Evolutionary conservation across 1,140 invertebrate genomes (phyloP), one percentile per base, ranked within the genome.

Genomic region (Drosophila saltans): DNA sequence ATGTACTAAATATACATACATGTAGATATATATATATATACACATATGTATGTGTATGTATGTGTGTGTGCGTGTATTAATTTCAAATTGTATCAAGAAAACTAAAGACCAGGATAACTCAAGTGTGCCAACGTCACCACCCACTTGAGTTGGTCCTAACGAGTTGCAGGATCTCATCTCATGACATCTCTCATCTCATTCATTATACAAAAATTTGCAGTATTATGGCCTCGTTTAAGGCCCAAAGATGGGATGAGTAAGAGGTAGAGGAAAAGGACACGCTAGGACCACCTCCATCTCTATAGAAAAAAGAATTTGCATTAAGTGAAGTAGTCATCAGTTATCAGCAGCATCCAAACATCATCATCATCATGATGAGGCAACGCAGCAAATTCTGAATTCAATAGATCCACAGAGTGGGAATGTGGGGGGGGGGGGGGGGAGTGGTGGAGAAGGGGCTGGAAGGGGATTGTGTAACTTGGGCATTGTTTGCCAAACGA

Each of bases 261-360:
- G 33, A 7, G 4, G 0, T 26, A 7, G 6, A 39, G 56, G 30
- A 10, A 39, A 59, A 39, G 57, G 57, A 39, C 21, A 59, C 4
- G 8, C n/a, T 30, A 57, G 56, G 30, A 39, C 2, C 26, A 63
- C 59, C 21, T 16, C 45, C 33, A 5, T 9, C 2, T 9, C 41
- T 57, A 60, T 11, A 48, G 43, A 8, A 9, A 30, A 66, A 62
- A 69, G 84, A 89, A 89, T 89, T 89, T 89, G 85, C 84, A 89
- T 89, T 89, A 89, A 84, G 85, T 89, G 84, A 89, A 89, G 84
- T 89, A 89, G 84, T 89, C 84, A 89, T 89, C 84, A 89, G 84
- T 79, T 84, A 80, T 88, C 83, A 74, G 72, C 75, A 77, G 73
- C 75, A 52, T 52, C 21, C 45, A 52, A 69, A 36, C 78, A 74